phyloP scores from a whole-genome alignment of 2,113 vertebrate species.

The Formicarius rufipectus region DNA sequence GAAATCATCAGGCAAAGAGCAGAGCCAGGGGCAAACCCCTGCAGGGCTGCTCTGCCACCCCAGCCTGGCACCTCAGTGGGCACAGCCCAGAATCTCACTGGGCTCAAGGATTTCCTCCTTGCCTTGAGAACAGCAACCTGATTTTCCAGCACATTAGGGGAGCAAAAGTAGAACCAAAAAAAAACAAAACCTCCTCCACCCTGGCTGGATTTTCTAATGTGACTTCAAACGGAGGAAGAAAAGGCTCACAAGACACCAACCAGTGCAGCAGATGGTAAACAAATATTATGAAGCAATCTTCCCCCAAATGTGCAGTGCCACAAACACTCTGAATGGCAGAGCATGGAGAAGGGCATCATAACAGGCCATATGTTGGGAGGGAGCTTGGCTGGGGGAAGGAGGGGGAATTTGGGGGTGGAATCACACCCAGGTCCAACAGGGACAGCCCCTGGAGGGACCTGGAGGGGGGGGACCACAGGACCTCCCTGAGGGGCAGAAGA shows the following conservation, averaged over 20 bases:
- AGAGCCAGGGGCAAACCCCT: not conserved
- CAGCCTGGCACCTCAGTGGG: not conserved
- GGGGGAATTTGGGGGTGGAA: slow-evolving; percentile 8
- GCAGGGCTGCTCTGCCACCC: slow-evolving; percentile 30
- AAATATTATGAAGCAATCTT: slow-evolving; percentile 77
- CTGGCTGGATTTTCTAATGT: slow-evolving; percentile 73
- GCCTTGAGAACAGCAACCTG: slow-evolving; percentile 67
- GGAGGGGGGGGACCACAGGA: not conserved
- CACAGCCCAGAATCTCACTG: not conserved
- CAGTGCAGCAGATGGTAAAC: slow-evolving; percentile 76
- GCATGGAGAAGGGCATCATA: slow-evolving; percentile 67
- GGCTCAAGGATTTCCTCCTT: slow-evolving; percentile 42
- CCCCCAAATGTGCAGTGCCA: slow-evolving; percentile 70
- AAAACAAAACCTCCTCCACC: slow-evolving; percentile 45
- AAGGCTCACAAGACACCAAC: slow-evolving; percentile 70
- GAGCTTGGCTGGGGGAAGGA: slow-evolving; percentile 44
- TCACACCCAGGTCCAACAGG: slow-evolving; percentile 44
- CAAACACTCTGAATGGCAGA: slow-evolving; percentile 66
- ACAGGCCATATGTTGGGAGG: slow-evolving; percentile 71
- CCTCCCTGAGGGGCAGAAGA: not conserved
- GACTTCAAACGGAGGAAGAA: slow-evolving; percentile 72
- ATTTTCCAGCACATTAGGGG: slow-evolving; percentile 74
- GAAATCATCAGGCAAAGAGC: not conserved
- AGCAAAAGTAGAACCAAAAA: slow-evolving; percentile 65
- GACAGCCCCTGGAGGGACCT: slow-evolving; percentile 54